Base-by-base conservation (phyloP, 2,113 vertebrate genomes). In the Poecilia latipinna region DNA sequence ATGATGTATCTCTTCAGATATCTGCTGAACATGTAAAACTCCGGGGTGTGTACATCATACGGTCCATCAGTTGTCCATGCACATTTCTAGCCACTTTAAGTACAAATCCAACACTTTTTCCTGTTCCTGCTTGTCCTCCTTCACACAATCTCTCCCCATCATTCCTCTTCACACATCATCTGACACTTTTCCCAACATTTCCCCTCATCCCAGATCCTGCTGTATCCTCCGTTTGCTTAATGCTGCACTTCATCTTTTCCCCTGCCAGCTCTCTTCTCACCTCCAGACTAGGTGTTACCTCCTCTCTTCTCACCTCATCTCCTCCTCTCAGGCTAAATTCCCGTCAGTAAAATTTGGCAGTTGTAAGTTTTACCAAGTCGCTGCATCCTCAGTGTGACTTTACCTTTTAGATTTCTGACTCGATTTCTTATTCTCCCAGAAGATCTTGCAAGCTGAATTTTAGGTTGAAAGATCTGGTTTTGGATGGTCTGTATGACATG, bases 231-330 rank as follows among this genome's bases (percentile, higher is more conserved):
- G 48, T n/a, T 62, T 7, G 13, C 39, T 48, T 22, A 12, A 8
- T 26, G 15, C 13, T 48, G 39, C 61, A 65, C 67, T 12, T 39
- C 11, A 4, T 28, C 51, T 29, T 70, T n/a, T 61, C 6, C 35
- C 6, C 64, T 71, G 26, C 28, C 62, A 57, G n/a, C 12, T 29
- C 75, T 83, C 54, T 39, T 72, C 65, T 75, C 81, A 31, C 69
- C 57, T 35, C 17, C 28, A 31, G 35, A 72, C 11, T 17, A 82
- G 70, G 64, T 42, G 82, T 62, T 37, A 70, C 22, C 61, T 80
- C 74, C 67, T 35, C 61, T 74, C 60, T 78, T 73, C 78, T 71
- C 70, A 71, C 72, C 65, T 75, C 39, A 19, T 77, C 74, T 67
- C 31, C 22, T 62, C 72, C 1, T 37, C 72, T 83, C 68, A 64